Evolutionary conservation across 2,113 vertebrate genomes (phyloP), one percentile per base, ranked within the genome.

Genomic region (Spilogale gracilis): DNA sequence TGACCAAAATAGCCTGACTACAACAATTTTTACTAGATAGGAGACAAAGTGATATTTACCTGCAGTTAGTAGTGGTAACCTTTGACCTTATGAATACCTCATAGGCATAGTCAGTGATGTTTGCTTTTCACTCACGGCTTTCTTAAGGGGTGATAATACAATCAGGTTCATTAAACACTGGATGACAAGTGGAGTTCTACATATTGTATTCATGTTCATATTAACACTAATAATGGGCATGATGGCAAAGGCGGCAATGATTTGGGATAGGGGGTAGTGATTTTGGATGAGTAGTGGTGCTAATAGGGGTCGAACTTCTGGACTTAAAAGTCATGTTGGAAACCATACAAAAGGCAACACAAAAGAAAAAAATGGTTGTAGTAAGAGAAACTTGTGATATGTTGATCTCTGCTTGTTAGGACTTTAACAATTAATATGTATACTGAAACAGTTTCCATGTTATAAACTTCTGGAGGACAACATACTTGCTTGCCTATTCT

Each of bases 371-470:
- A 85, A 56, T 65, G 11, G 48, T 80, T 90, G 17, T 18, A 56
- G 79, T 65, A 84, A 96, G 4, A 11, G 81, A 50, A 86, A 56
- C 30, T 73, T 80, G 4, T 21, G 16, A 38, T n/a, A 38, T 1
- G 3, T 30, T 80, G 45, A 63, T 86, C 23, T 80, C 54, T 86
- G 79, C 54, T 58, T 54, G 6, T 61, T 54, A 94, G 71, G 8
- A 21, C 23, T 20, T 85, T 80, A 56, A 65, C 71, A 38, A 48
- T 89, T 25, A 67, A 71, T 50, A 20, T 3, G 11, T 2, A 73
- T 63, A 56, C 23, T 54, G 38, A 96, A 96, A 48, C 58, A 43
- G 9, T 80, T 73, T 86, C 81, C 89, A 65, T 48, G 87, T 88
- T 45, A n/a, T 56, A 63, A 80, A n/a, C 16, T 79, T 89, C 86